Evolutionary conservation across 2,888 invertebrate genomes (phyloP).

Genomic region (Drosophila bunnanda): DNA sequence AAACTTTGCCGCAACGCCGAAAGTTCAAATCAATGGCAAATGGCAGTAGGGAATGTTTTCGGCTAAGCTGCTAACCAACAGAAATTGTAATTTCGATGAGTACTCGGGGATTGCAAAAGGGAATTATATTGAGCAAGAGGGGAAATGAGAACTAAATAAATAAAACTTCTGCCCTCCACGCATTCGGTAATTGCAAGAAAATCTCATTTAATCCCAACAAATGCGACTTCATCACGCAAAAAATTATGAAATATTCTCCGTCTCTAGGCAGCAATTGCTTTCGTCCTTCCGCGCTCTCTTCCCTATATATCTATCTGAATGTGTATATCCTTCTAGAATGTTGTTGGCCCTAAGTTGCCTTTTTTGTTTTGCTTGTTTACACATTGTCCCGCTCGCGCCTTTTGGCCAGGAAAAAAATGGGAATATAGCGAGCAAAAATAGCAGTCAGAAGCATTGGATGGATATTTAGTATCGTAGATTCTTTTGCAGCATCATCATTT

Average conservation of each 20-base stretch:
- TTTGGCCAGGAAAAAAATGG: slow-evolving; percentile 50
- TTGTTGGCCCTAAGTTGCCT: slow-evolving; percentile 33
- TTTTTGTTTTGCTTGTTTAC: slow-evolving; percentile 67
- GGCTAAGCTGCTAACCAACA: slow-evolving; percentile 39
- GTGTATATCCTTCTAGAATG: slow-evolving; percentile 24
- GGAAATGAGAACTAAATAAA: slow-evolving; percentile 23
- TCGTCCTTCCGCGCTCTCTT: slow-evolving; percentile 13
- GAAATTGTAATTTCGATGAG: slow-evolving; percentile 45
- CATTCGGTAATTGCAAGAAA: slow-evolving; percentile 80
- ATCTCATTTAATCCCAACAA: slow-evolving; percentile 82
- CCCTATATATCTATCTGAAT: slow-evolving; percentile 17
- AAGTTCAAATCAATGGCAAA: slow-evolving; percentile 52
- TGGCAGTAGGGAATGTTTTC: slow-evolving; percentile 27
- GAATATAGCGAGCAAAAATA: slow-evolving; percentile 56
- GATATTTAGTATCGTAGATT: slow-evolving; percentile 78
- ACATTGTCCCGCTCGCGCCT: slow-evolving; percentile 69
- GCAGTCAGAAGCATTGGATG: slow-evolving; percentile 56
- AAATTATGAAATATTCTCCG: slow-evolving; percentile 76
- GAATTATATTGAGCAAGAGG: slow-evolving; percentile 20
- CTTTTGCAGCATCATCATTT: slow-evolving; percentile 79
- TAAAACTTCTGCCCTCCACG: slow-evolving; percentile 40
- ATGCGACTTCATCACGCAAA: slow-evolving; percentile 82
- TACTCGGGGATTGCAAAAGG: slow-evolving; percentile 26
- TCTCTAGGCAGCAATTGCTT: slow-evolving; percentile 64
- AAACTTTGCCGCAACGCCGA: slow-evolving; percentile 31